phyloP scores from a whole-genome alignment of 2,797 vertebrate species.

The Austrolebias charrua region DNA sequence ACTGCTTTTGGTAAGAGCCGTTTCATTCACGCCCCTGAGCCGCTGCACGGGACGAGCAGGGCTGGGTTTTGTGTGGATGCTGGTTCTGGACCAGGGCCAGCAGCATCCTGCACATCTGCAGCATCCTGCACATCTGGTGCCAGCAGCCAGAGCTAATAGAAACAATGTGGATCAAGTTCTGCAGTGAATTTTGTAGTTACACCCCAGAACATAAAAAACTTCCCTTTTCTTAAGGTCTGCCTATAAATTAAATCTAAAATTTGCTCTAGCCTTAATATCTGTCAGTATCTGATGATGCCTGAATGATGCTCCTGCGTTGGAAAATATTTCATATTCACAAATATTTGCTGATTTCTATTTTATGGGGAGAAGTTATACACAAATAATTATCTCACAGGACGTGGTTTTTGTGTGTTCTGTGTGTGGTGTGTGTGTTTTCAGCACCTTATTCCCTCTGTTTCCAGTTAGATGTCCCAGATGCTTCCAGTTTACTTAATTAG shows the following conservation, averaged over 20 bases:
- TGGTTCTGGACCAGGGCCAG: slow-evolving; percentile 34
- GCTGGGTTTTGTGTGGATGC: slow-evolving; percentile 1
- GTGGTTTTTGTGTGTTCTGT: too few relatives aligned
- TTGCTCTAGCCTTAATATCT: too few relatives aligned
- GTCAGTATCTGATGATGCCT: background rate
- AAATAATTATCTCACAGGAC: background rate
- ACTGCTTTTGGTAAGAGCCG: slow-evolving; percentile 65
- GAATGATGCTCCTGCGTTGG: background rate
- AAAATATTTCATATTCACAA: background rate
- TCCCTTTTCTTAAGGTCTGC: too few relatives aligned
- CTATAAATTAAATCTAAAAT: too few relatives aligned
- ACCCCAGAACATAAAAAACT: too few relatives aligned
- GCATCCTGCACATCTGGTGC: too few relatives aligned
- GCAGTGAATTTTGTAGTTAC: background rate
- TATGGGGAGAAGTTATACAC: background rate
- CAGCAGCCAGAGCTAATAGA: slow-evolving; percentile 10
- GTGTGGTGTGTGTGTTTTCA: too few relatives aligned
- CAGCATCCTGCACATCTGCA: slow-evolving; percentile 23
- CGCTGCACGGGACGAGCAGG: too few relatives aligned
- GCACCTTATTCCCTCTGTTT: too few relatives aligned
- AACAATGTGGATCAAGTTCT: background rate
- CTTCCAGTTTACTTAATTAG: too few relatives aligned
- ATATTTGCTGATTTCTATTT: background rate
- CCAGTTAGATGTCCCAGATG: too few relatives aligned
- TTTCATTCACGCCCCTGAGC: background rate